phyloP scores from a whole-genome alignment of 2,888 invertebrate genomes.

The Augiades crinisus region DNA sequence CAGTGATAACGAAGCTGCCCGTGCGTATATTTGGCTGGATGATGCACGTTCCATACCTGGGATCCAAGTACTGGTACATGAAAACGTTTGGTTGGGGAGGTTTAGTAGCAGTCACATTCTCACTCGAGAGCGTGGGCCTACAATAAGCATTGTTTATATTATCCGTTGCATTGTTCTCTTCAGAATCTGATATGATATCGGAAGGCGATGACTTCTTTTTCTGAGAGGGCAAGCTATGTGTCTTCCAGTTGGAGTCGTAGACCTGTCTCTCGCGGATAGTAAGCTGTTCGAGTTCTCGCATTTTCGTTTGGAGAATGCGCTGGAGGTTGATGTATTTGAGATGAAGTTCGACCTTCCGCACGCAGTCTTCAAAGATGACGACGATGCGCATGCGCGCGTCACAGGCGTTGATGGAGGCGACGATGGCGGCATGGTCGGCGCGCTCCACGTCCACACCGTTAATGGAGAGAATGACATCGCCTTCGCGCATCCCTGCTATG shows the following conservation, averaged over 20 bases:
- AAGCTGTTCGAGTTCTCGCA: conserved; percentile 91
- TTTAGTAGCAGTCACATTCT: conserved; percentile 84
- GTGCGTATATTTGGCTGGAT: conserved; percentile 84
- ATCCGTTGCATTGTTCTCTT: conserved; percentile 67
- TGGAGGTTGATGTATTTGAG: conserved; percentile 96
- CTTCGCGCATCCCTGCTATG: conserved; percentile 96
- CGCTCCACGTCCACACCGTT: conserved; percentile 98
- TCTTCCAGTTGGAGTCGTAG: conserved; percentile 93
- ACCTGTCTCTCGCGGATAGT: conserved; percentile 91
- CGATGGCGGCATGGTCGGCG: conserved; percentile 95
- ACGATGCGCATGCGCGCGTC: conserved; percentile 97
- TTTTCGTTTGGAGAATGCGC: conserved; percentile 90
- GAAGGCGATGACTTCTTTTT: conserved; percentile 86
- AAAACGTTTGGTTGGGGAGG: conserved; percentile 73
- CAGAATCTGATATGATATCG: conserved; percentile 65
- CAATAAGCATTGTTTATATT: conserved; percentile 83
- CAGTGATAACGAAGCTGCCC: conserved; percentile 87
- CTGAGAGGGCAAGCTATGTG: conserved; percentile 92
- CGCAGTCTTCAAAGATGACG: conserved; percentile 97
- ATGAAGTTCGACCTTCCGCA: conserved; percentile 95
- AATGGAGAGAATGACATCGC: conserved; percentile 97
- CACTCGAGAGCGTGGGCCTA: conserved; percentile 90
- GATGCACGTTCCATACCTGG: conserved; percentile 85
- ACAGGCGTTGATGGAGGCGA: conserved; percentile 95
- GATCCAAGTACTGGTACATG: conserved; percentile 87